These are phyloP conservation scores for Callipepla californica DNA, from an alignment of 2,113 vertebrate species.

Conservation along the genomic window DNA sequence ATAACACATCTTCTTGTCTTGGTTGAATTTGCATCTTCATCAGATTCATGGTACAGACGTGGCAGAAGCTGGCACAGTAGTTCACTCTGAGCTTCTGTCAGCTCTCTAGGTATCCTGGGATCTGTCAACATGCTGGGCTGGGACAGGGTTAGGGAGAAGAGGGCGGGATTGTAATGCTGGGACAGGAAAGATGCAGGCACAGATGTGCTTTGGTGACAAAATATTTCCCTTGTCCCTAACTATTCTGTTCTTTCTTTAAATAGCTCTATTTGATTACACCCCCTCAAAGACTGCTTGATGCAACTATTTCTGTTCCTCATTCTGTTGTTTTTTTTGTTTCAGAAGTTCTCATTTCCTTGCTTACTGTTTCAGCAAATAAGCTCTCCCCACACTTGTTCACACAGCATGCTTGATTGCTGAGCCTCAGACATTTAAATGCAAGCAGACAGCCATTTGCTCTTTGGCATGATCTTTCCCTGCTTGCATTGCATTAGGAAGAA, in stretches of 20 bases:
- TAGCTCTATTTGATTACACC: background rate
- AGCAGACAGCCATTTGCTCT: background rate
- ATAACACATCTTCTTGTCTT: background rate
- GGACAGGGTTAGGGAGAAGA: background rate
- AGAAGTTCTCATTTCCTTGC: constrained; percentile 39
- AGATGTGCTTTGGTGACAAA: background rate
- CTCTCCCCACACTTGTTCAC: background rate
- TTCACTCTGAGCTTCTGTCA: background rate
- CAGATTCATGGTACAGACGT: background rate
- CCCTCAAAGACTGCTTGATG: constrained; percentile 2
- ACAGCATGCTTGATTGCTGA: background rate
- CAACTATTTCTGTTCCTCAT: constrained; percentile 58
- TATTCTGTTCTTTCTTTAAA: background rate
- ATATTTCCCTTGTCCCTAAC: background rate
- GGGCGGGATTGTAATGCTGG: background rate
- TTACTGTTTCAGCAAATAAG: background rate
- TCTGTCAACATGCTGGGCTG: rapidly evolving
- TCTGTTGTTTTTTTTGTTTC: constrained; percentile 24
- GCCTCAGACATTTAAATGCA: background rate
- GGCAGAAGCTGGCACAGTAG: background rate
- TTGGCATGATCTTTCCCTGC: background rate
- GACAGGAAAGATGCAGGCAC: background rate
- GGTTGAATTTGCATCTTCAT: background rate
- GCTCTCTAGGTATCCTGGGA: background rate
- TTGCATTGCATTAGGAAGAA: constrained; percentile 3